Conservation (phyloP, 1,140 invertebrate genomes). For the Thaumatotibia leucotreta region DNA sequence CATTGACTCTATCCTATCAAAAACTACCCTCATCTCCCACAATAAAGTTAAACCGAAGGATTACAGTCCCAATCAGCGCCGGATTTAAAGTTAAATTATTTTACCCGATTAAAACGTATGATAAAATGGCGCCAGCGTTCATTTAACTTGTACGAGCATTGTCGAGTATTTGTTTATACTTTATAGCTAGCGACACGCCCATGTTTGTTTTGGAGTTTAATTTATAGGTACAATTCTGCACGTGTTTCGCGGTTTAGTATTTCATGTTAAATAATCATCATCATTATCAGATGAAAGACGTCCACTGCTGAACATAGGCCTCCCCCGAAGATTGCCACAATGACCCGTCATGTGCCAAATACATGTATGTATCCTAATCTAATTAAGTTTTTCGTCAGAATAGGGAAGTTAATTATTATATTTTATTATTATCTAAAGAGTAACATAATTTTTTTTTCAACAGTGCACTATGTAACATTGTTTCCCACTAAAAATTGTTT, state of each 20-base stretch:
- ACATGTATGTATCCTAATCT: too few relatives aligned
- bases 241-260: neutral
- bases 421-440: too few relatives aligned
- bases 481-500: too few relatives aligned
- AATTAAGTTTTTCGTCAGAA: too few relatives aligned
- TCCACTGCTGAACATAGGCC: too few relatives aligned
- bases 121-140: slow-evolving; percentile 47
- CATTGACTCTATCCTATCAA: neutral
- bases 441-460: too few relatives aligned
- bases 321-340: too few relatives aligned
- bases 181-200: neutral
- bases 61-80: neutral
- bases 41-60: neutral
- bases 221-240: neutral
- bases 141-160: slow-evolving; percentile 46
- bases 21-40: neutral
- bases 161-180: neutral
- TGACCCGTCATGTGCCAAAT: too few relatives aligned
- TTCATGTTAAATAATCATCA: neutral
- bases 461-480: too few relatives aligned
- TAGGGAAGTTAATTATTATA: too few relatives aligned
- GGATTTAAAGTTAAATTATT: slow-evolving; percentile 66
- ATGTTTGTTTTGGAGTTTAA: neutral
- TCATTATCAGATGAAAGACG: too few relatives aligned
- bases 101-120: slow-evolving; percentile 57